Conservation (phyloP, 1,140 invertebrate genomes). For the Drosophila kurseongensis region DNA sequence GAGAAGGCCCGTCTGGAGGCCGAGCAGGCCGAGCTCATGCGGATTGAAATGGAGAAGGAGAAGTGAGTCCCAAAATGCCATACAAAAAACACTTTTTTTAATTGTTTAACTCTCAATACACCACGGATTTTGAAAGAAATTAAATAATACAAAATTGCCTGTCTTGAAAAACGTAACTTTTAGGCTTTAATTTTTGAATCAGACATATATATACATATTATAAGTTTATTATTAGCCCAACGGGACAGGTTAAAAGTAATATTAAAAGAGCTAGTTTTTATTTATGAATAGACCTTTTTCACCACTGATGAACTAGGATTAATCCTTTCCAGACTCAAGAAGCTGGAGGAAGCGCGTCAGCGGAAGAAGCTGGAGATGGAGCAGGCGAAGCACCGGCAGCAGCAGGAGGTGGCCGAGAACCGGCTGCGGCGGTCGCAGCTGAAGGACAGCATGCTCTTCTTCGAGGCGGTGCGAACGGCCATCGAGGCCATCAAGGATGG, state of each 20-base stretch:
- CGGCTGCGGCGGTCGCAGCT: conserved; percentile 65
- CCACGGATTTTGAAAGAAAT: too few relatives aligned
- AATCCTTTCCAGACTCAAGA: conserved; percentile 54
- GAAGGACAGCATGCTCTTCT: conserved; percentile 75
- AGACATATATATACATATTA: too few relatives aligned
- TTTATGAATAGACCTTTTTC: too few relatives aligned
- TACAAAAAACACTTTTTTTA: background rate
- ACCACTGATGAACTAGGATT: too few relatives aligned
- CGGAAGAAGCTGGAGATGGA: conserved; percentile 81
- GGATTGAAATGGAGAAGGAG: conserved; percentile 84
- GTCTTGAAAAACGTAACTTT: too few relatives aligned
- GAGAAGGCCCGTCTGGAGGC: conserved; percentile 84
- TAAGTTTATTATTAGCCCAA: too few relatives aligned
- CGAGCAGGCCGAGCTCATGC: conserved; percentile 84
- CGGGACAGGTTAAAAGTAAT: too few relatives aligned
- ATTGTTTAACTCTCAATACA: too few relatives aligned
- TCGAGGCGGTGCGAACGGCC: conserved; percentile 58
- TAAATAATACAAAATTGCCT: too few relatives aligned
- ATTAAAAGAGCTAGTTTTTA: too few relatives aligned
- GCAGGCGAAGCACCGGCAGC: conserved; percentile 76
- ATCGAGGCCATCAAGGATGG: conserved; percentile 72
- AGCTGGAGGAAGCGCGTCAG: conserved; percentile 80
- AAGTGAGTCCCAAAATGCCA: conserved; percentile 51
- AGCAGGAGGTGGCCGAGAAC: conserved; percentile 81
- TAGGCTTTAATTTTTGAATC: too few relatives aligned